Base-by-base conservation (phyloP, 1,140 invertebrate species). In the Aphis gossypii region DNA sequence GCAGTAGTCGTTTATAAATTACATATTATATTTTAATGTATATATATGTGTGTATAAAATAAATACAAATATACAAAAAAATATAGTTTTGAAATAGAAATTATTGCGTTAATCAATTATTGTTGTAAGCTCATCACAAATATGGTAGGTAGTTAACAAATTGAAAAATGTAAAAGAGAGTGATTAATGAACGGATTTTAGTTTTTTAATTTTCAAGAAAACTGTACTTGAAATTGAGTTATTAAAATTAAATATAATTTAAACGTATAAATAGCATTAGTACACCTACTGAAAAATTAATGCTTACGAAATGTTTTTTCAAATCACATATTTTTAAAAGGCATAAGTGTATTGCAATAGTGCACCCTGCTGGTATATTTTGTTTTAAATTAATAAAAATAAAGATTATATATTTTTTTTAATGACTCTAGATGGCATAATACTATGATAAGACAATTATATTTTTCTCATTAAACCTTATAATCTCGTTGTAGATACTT, bases 231-330 rank as follows among this genome's bases (percentile, higher is more conserved):
- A 76, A 76, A 76, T 76, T 76, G 60, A 76, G 30, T n/a, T 18
- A 76, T 76, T 76, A 76, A 76, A 76, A 76, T 76, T 76, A 76
- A 76, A 76, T 76, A 76, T 76, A 76, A 76, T 76, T 76, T 30
- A 68, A 68, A n/a, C 60, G 60, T n/a, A 68, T 68, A 76, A 76
- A 76, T 76, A 30, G 14, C n/a, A 76, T 76, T 76, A n/a, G n/a
- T 76, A 60, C n/a, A 18, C 60, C 30, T 30, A 76, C 30, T 76
- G 5, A 14, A n/a, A 76, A 76, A 76, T 30, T n/a, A n/a, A 76
- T 76, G 30, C 60, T 68, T 30, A n/a, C 30, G 60, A 76, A 76
- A 76, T 76, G 14, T 76, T 76, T 76, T 60, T 76, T n/a, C n/a
- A 6, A 76, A 14, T 76, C 60, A 76, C 18, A 76, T 14, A 76